A percentile compares a stretch with the other conserved stretches of the same genome.
phyloP scores from a whole-genome alignment of 2,888 invertebrate species.

The Hipparchia sbordonii region DNA sequence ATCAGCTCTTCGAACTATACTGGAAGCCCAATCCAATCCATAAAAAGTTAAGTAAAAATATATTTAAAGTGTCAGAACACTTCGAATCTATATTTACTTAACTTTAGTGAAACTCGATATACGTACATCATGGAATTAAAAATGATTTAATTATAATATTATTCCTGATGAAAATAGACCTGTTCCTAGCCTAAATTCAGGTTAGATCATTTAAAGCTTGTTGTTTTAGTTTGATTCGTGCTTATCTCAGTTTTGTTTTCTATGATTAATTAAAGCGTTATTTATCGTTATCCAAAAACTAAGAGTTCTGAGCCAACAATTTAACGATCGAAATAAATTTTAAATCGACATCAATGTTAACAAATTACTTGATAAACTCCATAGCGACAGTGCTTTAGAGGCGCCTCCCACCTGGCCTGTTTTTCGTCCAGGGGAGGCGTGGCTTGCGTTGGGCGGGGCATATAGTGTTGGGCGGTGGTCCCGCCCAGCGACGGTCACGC shows the following conservation, averaged over 20 bases:
- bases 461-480: slow-evolving; percentile 47
- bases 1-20: too few species aligned
- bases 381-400: slow-evolving; percentile 73
- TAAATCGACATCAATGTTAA: slow-evolving; percentile 72
- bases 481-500: slow-evolving; percentile 71
- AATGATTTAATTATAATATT: too few species aligned
- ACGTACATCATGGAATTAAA: too few species aligned
- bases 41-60: too few species aligned
- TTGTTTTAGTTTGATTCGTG: too few species aligned
- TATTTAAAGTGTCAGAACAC: too few species aligned
- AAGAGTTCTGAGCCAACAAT: slow-evolving; percentile 27
- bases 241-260: background rate
- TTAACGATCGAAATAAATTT: slow-evolving; percentile 60
- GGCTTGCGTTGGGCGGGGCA: slow-evolving; percentile 57
- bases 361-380: slow-evolving; percentile 81
- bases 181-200: too few species aligned
- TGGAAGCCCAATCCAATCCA: too few species aligned
- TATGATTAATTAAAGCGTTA: slow-evolving; percentile 10
- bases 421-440: slow-evolving; percentile 65
- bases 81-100: too few species aligned
- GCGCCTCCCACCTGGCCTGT: slow-evolving; percentile 76
- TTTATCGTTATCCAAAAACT: slow-evolving; percentile 25
- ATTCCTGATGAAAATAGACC: too few species aligned
- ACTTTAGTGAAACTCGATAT: too few species aligned
- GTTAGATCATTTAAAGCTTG: background rate